Percentiles rank a stretch among this genome's conserved stretches.
Evolutionary conservation across 2,888 invertebrate species (phyloP).

Genomic region (Epistrophe eligans): DNA sequence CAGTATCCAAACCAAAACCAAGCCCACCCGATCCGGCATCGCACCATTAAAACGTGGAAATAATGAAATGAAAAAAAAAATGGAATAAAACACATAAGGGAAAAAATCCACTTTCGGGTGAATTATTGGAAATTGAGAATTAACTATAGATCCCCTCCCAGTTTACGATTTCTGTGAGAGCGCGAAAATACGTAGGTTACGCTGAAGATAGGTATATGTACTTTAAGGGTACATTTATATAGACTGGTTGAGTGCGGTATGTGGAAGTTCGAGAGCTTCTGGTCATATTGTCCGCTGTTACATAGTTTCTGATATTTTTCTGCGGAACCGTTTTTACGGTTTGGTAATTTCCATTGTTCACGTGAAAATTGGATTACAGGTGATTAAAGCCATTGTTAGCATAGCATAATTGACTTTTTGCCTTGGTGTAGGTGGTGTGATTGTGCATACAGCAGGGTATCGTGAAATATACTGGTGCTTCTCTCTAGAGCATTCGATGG

Average conservation of each 20-base stretch:
- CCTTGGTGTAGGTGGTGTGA: constrained; percentile 6
- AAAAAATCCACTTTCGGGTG: constrained; percentile 53
- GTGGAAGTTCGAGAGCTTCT: constrained; percentile 2
- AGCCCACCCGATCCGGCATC: not conserved
- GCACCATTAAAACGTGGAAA: constrained; percentile 12
- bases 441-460: not conserved
- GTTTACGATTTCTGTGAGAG: not conserved
- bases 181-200: constrained; percentile 4
- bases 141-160: constrained; percentile 42
- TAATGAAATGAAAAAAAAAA: constrained; percentile 23
- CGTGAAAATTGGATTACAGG: constrained; percentile 73
- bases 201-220: not conserved
- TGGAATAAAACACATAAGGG: not conserved
- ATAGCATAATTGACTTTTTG: constrained; percentile 70
- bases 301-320: constrained; percentile 30
- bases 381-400: constrained; percentile 72
- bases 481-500: constrained; percentile 9
- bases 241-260: not conserved
- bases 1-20: not conserved
- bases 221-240: not conserved
- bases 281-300: not conserved
- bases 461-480: not conserved
- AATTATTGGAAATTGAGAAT: constrained; percentile 74
- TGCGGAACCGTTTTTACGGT: constrained; percentile 29
- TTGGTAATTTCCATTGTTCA: constrained; percentile 63